These are phyloP conservation scores for Xiphophorus hellerii DNA, from an alignment of 2,113 vertebrate genomes.

Conservation along the genomic window DNA sequence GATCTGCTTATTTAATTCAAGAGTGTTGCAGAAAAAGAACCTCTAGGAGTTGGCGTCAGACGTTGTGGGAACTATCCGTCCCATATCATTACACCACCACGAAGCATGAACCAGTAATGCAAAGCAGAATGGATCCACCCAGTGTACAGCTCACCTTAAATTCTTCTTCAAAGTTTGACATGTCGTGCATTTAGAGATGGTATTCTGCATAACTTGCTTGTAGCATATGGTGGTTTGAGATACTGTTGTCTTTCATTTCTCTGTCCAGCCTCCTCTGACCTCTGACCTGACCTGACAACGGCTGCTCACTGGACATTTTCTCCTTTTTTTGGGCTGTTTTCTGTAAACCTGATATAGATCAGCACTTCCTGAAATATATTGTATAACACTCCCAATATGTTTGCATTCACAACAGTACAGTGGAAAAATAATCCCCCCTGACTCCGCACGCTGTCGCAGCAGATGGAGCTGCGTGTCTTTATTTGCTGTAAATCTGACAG, in stretches of 20 bases:
- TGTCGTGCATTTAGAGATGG: not conserved
- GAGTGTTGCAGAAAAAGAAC: no score
- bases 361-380: not conserved
- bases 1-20: no score
- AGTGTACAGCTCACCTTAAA: not conserved
- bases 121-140: not conserved
- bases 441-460: constrained; percentile 26
- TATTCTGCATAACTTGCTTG: not conserved
- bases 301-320: not conserved
- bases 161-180: not conserved
- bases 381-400: not conserved
- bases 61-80: no score
- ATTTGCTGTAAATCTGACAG: constrained; percentile 43
- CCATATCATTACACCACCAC: not conserved
- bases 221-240: not conserved
- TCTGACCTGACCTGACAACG: not conserved
- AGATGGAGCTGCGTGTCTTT: constrained; percentile 38
- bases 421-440: constrained; percentile 1
- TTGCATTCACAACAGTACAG: constrained; percentile 2
- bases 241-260: not conserved
- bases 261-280: not conserved
- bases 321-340: not conserved
- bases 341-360: not conserved
- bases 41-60: no score
- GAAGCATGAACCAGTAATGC: not conserved